phyloP scores from a whole-genome alignment of 2,113 vertebrate genomes.

The Alouatta palliata region DNA sequence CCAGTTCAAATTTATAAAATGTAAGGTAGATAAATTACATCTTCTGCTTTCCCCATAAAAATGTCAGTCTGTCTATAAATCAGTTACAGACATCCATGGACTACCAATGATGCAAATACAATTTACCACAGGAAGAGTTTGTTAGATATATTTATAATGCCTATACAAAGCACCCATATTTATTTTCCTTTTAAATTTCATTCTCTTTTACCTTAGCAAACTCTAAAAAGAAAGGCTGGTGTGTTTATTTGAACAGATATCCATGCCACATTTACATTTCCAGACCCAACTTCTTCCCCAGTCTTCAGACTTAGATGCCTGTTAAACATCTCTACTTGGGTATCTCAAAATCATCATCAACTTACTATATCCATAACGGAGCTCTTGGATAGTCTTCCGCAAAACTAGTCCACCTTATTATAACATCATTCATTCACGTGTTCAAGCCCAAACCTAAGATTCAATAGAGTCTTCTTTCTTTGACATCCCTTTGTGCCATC shows the following conservation, averaged over 20 bases:
- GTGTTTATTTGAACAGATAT: not conserved
- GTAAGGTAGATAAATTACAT: not conserved
- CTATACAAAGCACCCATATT: not conserved
- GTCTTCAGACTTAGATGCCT: not conserved
- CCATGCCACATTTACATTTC: not conserved
- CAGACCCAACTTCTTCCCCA: not conserved
- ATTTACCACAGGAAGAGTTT: not conserved
- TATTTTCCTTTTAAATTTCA: not conserved
- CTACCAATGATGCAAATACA: not conserved
- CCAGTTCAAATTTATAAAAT: not conserved
- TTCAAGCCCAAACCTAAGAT: not conserved
- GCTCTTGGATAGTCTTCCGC: not conserved
- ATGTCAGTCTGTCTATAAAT: not conserved
- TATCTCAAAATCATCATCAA: not conserved
- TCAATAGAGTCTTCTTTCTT: not conserved
- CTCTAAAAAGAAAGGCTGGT: not conserved
- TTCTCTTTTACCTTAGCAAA: not conserved
- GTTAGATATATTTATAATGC: not conserved
- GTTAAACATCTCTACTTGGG: not conserved
- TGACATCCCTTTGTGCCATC: not conserved
- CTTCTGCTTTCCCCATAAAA: not conserved
- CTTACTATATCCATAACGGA: not conserved
- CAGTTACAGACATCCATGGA: not conserved
- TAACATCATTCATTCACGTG: not conserved
- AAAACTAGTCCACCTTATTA: not conserved